Evolutionary conservation across 2,797 vertebrate genomes (phyloP).

Genomic region (Fratercula arctica): DNA sequence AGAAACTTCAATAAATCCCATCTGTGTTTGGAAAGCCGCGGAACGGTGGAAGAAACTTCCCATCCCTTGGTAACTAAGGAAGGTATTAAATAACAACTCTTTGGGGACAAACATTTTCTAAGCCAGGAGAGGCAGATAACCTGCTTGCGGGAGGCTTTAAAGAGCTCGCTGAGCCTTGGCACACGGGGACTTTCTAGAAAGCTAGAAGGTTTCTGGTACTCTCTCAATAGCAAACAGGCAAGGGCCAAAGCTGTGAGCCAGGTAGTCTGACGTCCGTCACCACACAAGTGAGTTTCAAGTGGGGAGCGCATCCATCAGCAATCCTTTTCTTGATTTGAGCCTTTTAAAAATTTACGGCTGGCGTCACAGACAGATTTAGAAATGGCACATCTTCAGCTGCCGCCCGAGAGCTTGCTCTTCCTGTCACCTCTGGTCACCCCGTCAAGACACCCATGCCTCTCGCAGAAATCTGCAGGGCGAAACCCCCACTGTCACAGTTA

Average conservation of each 20-base stretch:
- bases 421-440: background rate
- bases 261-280: constrained; percentile 30
- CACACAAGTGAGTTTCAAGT: constrained; percentile 35
- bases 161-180: constrained; percentile 7
- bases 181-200: background rate
- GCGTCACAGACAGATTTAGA: constrained; percentile 29
- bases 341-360: constrained; percentile 54
- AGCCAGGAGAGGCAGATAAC: constrained; percentile 27
- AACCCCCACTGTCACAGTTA: background rate
- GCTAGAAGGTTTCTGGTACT: constrained; percentile 19
- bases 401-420: background rate
- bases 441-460: background rate
- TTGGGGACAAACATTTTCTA: constrained; percentile 18
- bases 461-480: background rate
- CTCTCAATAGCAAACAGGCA: background rate
- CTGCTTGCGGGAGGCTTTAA: background rate
- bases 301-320: constrained; percentile 5
- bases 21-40: constrained; percentile 38
- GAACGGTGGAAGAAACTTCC: constrained; percentile 38
- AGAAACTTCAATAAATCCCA: constrained; percentile 61
- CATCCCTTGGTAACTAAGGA: constrained; percentile 45
- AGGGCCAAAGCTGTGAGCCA: background rate
- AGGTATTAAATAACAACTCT: constrained; percentile 34
- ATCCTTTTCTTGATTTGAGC: constrained; percentile 39
- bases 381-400: constrained; percentile 24